Conservation (phyloP, 2,888 invertebrate genomes). For the Anarsia innoxiella region DNA sequence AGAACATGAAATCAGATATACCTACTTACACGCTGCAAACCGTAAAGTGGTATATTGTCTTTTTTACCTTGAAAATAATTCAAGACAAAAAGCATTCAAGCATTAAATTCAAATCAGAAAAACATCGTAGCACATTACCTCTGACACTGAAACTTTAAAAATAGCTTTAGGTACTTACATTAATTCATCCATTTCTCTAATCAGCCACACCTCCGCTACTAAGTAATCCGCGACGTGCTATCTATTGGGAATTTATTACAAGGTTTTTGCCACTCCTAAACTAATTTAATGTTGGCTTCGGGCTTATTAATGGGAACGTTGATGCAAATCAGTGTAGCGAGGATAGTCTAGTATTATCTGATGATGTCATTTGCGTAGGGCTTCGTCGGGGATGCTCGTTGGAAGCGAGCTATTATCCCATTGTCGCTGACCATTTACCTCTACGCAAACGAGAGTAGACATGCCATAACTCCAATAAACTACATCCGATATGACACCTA, state of each 20-base stretch:
- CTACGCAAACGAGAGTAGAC: too few relatives aligned
- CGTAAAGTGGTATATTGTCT: too few relatives aligned
- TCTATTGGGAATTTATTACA: conserved; percentile 9
- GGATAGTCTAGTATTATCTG: too few relatives aligned
- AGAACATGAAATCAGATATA: too few relatives aligned
- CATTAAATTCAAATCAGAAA: too few relatives aligned
- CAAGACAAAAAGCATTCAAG: too few relatives aligned
- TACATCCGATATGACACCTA: conserved; percentile 7
- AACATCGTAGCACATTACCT: too few relatives aligned
- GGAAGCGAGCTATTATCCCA: conserved; percentile 48
- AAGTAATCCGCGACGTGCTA: background rate
- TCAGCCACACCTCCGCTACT: background rate
- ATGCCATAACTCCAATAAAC: conserved; percentile 11
- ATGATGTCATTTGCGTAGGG: background rate
- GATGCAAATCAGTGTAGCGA: too few relatives aligned
- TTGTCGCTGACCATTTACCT: conserved; percentile 30
- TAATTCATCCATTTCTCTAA: conserved; percentile 1
- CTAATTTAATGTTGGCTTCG: conserved; percentile 5
- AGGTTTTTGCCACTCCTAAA: conserved; percentile 8
- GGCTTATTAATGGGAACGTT: conserved; percentile 21
- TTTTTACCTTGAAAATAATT: too few relatives aligned
- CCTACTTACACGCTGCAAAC: too few relatives aligned
- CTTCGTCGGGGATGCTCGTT: too few relatives aligned
- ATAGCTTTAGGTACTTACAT: background rate
- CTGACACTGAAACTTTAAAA: background rate